Percentiles rank a stretch among this genome's conserved stretches.
Evolutionary conservation across 2,113 vertebrate species (phyloP).

Genomic region (Podarcis cretensis): DNA sequence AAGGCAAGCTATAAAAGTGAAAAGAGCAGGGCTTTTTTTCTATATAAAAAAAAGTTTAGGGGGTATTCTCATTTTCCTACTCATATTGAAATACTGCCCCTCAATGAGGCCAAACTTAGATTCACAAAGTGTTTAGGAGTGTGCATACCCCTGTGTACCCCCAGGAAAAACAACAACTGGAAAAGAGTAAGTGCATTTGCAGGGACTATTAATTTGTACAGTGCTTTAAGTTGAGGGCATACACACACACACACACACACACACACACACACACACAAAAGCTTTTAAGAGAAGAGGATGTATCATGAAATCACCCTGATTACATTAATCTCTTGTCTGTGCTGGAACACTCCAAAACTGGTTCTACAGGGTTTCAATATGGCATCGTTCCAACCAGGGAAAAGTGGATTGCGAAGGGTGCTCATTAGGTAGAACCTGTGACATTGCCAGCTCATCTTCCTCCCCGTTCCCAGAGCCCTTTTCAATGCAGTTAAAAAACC

Average conservation of each 20-base stretch:
- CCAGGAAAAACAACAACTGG: background rate
- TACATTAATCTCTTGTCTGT: background rate
- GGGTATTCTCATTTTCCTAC: too few species aligned
- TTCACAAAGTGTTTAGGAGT: too few species aligned
- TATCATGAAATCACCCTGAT: background rate
- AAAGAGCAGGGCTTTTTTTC: too few species aligned
- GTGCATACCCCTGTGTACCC: too few species aligned
- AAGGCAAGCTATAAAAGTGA: too few species aligned
- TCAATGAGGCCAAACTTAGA: too few species aligned
- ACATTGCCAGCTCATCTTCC: background rate
- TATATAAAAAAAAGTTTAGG: too few species aligned
- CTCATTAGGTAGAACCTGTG: background rate
- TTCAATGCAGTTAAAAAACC: background rate
- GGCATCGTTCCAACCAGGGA: background rate
- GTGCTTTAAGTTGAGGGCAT: background rate
- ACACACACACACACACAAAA: too few species aligned
- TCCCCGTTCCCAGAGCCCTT: background rate
- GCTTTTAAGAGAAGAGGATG: background rate
- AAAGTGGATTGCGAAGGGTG: background rate
- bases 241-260: too few species aligned
- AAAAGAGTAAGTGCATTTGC: background rate
- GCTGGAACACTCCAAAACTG: background rate
- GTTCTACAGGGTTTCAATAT: too few species aligned
- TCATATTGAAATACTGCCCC: too few species aligned
- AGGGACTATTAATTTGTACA: background rate